Evolutionary conservation across 2,113 vertebrate genomes (phyloP).

Genomic region (Thalassoma bifasciatum): DNA sequence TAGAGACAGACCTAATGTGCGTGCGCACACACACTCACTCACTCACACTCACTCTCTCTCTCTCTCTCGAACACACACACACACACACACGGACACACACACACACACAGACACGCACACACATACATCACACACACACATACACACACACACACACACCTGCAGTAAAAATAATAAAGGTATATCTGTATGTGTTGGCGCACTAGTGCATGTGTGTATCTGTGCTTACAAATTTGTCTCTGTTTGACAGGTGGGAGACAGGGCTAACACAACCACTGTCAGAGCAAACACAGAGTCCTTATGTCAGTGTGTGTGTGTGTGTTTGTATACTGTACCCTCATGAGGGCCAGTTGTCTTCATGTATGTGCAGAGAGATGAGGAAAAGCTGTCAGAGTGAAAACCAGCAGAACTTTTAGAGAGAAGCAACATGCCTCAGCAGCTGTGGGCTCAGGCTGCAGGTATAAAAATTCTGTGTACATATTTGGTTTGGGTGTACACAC

Average conservation of each 20-base stretch:
- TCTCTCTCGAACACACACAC: too few relatives aligned
- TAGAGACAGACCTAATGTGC: constrained; percentile 13
- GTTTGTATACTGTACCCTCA: constrained; percentile 5
- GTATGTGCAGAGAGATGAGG: constrained; percentile 27
- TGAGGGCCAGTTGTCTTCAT: constrained; percentile 15
- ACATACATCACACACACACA: too few relatives aligned
- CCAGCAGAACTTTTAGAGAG: not conserved
- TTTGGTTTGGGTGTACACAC: not conserved
- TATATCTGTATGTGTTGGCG: not conserved
- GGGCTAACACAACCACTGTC: constrained; percentile 28
- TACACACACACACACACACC: too few relatives aligned
- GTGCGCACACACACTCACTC: constrained; percentile 9
- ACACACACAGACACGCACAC: too few relatives aligned
- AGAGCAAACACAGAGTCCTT: constrained; percentile 27
- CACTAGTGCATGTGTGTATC: not conserved
- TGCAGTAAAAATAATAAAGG: too few relatives aligned
- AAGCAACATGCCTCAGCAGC: not conserved
- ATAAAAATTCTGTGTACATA: not conserved
- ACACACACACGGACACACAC: too few relatives aligned
- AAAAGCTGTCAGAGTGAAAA: constrained; percentile 33
- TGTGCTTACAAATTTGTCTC: not conserved
- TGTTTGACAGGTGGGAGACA: constrained; percentile 21
- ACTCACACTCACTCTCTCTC: too few relatives aligned
- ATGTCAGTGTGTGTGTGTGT: constrained; percentile 2
- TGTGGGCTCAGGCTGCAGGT: not conserved